Base-by-base conservation (phyloP, 2,797 vertebrate genomes). In the Microcaecilia unicolor region DNA sequence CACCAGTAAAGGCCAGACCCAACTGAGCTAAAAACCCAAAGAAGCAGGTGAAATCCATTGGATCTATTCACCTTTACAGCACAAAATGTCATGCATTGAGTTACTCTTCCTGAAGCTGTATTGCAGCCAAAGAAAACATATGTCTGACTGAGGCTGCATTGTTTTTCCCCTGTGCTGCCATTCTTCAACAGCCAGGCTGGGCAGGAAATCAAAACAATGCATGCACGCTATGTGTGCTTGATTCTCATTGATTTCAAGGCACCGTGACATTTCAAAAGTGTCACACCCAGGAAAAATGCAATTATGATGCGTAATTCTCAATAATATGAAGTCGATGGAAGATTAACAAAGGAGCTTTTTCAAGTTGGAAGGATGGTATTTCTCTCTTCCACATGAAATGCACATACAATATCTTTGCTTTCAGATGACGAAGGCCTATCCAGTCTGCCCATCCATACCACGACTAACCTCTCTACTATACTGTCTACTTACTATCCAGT, bases 21-120 rank as follows among this genome's bases (percentile, higher is more conserved):
- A n/a, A n/a, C n/a, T n/a, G n/a, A n/a, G n/a, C n/a, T n/a, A n/a
- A n/a, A n/a, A n/a, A n/a, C n/a, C n/a, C n/a, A n/a, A n/a, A n/a
- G n/a, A n/a, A n/a, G n/a, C n/a, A n/a, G n/a, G 41, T 31, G 22
- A 52, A 55, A 66, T 43, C 56, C 41, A 35, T 41, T 31, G 53
- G 53, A 55, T 65, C 64, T 61, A 64, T 68, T 65, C 38, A 53
- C 63, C 32, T 41, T 43, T 17, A 48, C 49, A 38, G 69, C 43
- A 53, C 58, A 56, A 61, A 60, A 54, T 24, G 44, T 55, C 70
- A 64, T 46, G 37, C 51, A 41, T 39, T 72, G 57, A 35, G 38
- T 18, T 28, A 33, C 37, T 48, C 25, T 56, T 26, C 50, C 38
- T 33, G 45, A 43, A 52, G 34, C 41, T 57, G 15, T 51, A 22